These are phyloP conservation scores for Elanoides forficatus DNA, from an alignment of 2,113 vertebrate species.

Conservation along the genomic window DNA sequence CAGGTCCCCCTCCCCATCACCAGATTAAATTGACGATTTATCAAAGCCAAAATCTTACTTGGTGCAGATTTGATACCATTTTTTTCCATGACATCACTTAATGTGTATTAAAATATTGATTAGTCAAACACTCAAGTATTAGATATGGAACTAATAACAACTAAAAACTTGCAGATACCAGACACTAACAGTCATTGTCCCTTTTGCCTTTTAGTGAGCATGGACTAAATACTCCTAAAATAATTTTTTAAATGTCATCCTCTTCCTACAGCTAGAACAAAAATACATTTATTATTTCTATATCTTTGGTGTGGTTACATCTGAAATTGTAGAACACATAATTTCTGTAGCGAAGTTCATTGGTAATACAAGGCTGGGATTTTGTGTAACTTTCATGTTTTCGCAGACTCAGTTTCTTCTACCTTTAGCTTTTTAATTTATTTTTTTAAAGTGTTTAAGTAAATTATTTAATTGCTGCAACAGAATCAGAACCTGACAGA, in stretches of 20 bases:
- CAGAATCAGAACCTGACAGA: neutral
- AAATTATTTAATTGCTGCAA: neutral
- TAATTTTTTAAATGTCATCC: neutral
- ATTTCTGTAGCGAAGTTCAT: neutral
- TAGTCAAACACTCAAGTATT: neutral
- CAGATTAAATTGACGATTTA: neutral
- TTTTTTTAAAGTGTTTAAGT: neutral
- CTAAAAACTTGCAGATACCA: neutral
- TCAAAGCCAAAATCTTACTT: neutral
- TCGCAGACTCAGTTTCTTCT: neutral
- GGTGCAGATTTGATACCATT: neutral
- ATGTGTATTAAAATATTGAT: neutral
- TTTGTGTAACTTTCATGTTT: neutral
- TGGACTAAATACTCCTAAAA: neutral
- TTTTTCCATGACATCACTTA: neutral
- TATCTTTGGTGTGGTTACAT: neutral
- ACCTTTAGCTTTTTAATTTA: neutral
- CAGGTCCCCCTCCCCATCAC: fast-evolving
- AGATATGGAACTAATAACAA: neutral
- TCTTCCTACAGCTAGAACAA: neutral
- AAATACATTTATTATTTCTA: neutral
- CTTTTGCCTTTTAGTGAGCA: neutral
- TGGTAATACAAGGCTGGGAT: neutral
- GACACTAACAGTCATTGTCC: neutral
- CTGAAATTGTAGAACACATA: neutral